Conservation (phyloP, 2,888 invertebrate species). For the Anticlea derivata region DNA sequence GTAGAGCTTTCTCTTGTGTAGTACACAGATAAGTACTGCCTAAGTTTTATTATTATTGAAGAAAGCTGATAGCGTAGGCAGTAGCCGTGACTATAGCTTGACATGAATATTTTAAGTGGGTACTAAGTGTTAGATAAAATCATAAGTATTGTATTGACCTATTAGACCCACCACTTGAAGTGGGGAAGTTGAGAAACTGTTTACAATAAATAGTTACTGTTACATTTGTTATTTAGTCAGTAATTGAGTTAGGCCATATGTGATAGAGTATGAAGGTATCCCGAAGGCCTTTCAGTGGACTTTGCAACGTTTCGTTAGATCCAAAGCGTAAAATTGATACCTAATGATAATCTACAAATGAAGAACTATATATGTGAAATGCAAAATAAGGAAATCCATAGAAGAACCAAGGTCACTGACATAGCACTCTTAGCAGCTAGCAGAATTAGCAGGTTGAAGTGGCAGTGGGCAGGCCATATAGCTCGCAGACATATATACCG, state of each 20-base stretch:
- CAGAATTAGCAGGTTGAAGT: too few relatives aligned
- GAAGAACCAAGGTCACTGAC: too few relatives aligned
- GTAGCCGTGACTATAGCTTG: conserved; percentile 48
- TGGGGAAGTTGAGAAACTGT: conserved; percentile 13
- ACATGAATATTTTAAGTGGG: conserved; percentile 39
- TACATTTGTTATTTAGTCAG: too few relatives aligned
- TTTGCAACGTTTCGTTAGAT: too few relatives aligned
- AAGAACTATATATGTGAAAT: too few relatives aligned
- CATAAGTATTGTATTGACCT: conserved; percentile 35
- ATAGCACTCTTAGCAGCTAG: too few relatives aligned
- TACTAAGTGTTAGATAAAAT: conserved; percentile 28
- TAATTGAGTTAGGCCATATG: too few relatives aligned
- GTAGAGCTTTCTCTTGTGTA: conserved; percentile 35
- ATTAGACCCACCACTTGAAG: conserved; percentile 28
- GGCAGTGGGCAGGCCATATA: too few relatives aligned
- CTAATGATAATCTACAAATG: not conserved
- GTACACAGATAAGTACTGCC: conserved; percentile 33
- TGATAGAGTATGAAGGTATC: too few relatives aligned
- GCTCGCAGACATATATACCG: too few relatives aligned
- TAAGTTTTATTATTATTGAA: conserved; percentile 38
- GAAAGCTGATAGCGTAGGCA: conserved; percentile 52
- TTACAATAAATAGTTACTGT: not conserved
- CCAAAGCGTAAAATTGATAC: not conserved
- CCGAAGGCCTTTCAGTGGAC: too few relatives aligned
- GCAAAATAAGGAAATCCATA: too few relatives aligned